phyloP scores from a whole-genome alignment of 2,113 vertebrate genomes.

The Sapajus apella region DNA sequence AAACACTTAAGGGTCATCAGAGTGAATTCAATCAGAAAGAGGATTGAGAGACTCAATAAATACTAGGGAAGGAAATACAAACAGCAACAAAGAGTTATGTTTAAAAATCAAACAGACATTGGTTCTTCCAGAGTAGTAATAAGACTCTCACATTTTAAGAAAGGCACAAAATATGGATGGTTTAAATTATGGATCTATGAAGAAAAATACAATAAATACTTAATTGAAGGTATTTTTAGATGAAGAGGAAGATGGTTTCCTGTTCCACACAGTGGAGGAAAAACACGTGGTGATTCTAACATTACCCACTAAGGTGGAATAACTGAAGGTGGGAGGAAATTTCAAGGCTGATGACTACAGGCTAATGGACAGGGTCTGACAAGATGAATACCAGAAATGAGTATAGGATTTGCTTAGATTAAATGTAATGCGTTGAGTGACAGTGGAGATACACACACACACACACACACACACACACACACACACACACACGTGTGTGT shows the following conservation, averaged over 20 bases:
- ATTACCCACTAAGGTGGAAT: not conserved
- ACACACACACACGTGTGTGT: no score
- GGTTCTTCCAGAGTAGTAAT: not conserved
- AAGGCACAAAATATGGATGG: slow-evolving; percentile 52
- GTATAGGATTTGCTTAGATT: not conserved
- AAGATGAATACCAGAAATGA: not conserved
- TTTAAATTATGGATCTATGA: slow-evolving; percentile 52
- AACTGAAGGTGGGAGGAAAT: slow-evolving; percentile 41
- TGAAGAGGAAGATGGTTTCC: slow-evolving; percentile 52
- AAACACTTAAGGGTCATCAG: not conserved
- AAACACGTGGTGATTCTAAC: not conserved
- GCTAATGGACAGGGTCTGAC: not conserved
- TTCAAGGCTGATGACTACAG: slow-evolving; percentile 40
- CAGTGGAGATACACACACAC: no score
- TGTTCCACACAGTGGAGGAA: slow-evolving; percentile 42
- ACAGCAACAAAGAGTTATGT: slow-evolving; percentile 1
- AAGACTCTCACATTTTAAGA: slow-evolving; percentile 55
- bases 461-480: no score
- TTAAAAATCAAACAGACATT: not conserved
- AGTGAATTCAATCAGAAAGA: not conserved
- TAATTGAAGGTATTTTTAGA: slow-evolving; percentile 65
- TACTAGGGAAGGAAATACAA: slow-evolving; percentile 15
- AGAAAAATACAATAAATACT: slow-evolving; percentile 43
- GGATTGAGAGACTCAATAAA: not conserved
- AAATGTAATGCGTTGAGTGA: not conserved